These are phyloP conservation scores for Hydriomena furcata DNA, from an alignment of 2,888 invertebrate genomes.

Conservation along the genomic window DNA sequence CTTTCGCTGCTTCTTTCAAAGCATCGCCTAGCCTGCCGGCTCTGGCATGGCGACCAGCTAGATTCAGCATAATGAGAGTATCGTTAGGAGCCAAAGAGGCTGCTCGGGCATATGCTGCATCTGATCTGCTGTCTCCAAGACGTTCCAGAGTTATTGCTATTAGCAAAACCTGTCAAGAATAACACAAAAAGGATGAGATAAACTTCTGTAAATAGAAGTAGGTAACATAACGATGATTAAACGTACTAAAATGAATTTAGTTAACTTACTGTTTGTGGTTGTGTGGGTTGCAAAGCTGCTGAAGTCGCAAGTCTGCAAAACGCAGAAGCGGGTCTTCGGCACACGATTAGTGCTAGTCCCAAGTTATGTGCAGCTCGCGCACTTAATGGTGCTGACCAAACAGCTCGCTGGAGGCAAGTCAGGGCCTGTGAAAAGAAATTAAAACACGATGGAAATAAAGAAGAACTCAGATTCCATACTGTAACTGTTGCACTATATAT, in stretches of 20 bases:
- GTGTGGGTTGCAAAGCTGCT: slow-evolving; percentile 64
- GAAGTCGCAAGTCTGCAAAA: slow-evolving; percentile 72
- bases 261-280: slow-evolving; percentile 60
- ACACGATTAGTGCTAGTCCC: slow-evolving; percentile 62
- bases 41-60: slow-evolving; percentile 65
- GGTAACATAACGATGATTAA: no score
- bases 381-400: slow-evolving; percentile 67
- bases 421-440: slow-evolving; percentile 55
- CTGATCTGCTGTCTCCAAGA: slow-evolving; percentile 64
- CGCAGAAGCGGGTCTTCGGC: slow-evolving; percentile 67
- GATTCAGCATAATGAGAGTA: slow-evolving; percentile 62
- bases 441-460: neutral
- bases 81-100: slow-evolving; percentile 56
- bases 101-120: slow-evolving; percentile 66
- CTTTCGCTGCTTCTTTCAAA: slow-evolving; percentile 48
- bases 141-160: slow-evolving; percentile 71
- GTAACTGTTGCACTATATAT: no score
- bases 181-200: no score
- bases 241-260: no score
- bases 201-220: no score
- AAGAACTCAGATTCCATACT: no score
- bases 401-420: slow-evolving; percentile 70
- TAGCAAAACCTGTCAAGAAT: slow-evolving; percentile 57
- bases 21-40: slow-evolving; percentile 56
- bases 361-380: slow-evolving; percentile 66